These are phyloP conservation scores for Podarcis siculus DNA, from an alignment of 2,797 vertebrate species.

Conservation along the genomic window DNA sequence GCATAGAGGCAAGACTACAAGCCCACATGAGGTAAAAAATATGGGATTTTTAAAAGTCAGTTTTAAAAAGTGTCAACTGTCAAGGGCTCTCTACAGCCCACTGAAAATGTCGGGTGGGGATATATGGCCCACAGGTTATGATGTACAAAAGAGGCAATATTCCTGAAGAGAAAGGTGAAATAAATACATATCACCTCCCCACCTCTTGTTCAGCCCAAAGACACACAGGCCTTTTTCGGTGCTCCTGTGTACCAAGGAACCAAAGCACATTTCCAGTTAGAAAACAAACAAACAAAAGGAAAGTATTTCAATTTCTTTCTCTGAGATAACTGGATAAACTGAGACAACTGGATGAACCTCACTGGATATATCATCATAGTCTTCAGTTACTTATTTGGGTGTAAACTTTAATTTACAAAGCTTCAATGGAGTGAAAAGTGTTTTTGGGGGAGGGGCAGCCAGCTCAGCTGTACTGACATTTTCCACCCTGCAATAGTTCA, in stretches of 20 bases:
- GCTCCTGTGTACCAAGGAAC: background rate
- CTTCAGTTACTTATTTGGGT: background rate
- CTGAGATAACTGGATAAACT: background rate
- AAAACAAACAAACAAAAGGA: background rate
- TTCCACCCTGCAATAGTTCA: background rate
- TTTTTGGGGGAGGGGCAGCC: background rate
- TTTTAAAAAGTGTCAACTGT: too few relatives aligned
- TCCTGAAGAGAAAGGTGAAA: background rate
- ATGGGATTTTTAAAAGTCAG: too few relatives aligned
- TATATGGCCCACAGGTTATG: too few relatives aligned
- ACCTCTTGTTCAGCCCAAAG: background rate
- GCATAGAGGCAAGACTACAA: too few relatives aligned
- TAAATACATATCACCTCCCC: background rate
- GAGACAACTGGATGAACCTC: background rate
- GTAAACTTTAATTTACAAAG: background rate
- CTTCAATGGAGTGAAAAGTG: background rate
- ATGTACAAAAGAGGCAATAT: background rate
- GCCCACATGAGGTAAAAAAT: too few relatives aligned
- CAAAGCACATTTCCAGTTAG: background rate
- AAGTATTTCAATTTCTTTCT: background rate
- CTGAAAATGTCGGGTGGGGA: too few relatives aligned
- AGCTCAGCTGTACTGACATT: background rate
- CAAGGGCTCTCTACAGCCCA: too few relatives aligned
- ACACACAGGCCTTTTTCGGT: background rate
- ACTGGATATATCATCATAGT: background rate